A percentile compares a stretch with the other conserved stretches of the same genome.
Evolutionary conservation across 2,113 vertebrate genomes (phyloP).

Genomic region (Pseudopodoces humilis): DNA sequence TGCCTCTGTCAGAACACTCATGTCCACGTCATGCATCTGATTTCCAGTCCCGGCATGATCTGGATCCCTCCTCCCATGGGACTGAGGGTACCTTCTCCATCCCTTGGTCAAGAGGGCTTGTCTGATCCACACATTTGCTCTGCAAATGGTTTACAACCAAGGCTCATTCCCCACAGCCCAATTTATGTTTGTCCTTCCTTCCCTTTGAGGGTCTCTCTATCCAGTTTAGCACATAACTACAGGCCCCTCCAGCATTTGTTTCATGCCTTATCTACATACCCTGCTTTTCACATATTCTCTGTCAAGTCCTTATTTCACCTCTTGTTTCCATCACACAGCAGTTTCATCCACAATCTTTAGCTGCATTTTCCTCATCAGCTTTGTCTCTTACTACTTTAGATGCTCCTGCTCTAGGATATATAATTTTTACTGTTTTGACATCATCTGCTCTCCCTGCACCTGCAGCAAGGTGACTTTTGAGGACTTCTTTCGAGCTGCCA

Average conservation of each 20-base stretch:
- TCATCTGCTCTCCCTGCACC: not conserved
- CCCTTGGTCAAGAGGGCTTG: not conserved
- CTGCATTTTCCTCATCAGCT: not conserved
- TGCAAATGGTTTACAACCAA: not conserved
- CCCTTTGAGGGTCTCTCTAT: not conserved
- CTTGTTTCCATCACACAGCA: not conserved
- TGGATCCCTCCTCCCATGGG: not conserved
- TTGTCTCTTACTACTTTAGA: not conserved
- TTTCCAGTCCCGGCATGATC: not conserved
- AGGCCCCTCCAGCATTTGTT: not conserved
- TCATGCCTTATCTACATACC: not conserved
- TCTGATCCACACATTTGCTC: not conserved
- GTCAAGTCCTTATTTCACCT: not conserved
- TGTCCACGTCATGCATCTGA: not conserved
- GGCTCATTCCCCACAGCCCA: not conserved
- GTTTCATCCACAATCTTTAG: not conserved
- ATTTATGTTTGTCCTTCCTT: not conserved
- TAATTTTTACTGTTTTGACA: not conserved
- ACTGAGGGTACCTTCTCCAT: not conserved
- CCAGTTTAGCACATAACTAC: fast-evolving
- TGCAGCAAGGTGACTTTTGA: not conserved
- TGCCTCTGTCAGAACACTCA: not conserved
- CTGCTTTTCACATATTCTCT: not conserved
- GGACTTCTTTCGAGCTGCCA: not conserved
- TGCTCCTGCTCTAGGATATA: not conserved